phyloP scores from a whole-genome alignment of 2,113 vertebrate species.

The Proterorhinus semilunaris region DNA sequence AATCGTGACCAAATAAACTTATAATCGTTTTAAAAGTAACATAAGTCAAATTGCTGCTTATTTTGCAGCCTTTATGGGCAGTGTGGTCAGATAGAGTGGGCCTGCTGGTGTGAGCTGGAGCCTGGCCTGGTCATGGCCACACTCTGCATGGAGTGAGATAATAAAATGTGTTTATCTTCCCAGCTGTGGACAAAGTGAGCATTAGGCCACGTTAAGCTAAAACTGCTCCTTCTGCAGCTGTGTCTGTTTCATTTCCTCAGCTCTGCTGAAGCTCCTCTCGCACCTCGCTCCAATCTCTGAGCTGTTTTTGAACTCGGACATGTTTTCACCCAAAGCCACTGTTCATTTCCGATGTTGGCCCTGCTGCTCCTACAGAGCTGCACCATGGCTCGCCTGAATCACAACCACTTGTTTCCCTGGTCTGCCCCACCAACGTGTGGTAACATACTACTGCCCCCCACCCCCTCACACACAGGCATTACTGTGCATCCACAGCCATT shows the following conservation, averaged over 20 bases:
- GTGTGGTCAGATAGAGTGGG: slow-evolving; percentile 24
- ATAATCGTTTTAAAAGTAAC: slow-evolving; percentile 41
- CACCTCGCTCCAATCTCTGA: slow-evolving; percentile 56
- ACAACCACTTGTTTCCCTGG: slow-evolving; percentile 69
- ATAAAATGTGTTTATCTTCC: slow-evolving; percentile 20
- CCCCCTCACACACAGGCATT: slow-evolving; percentile 47
- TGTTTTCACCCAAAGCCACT: slow-evolving; percentile 66
- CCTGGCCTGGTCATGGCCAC: slow-evolving; percentile 13
- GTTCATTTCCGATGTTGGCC: slow-evolving; percentile 65
- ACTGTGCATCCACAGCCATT: slow-evolving; percentile 32
- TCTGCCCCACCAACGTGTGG: slow-evolving; percentile 65
- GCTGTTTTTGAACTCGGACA: slow-evolving; percentile 56
- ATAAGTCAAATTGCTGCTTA: slow-evolving; percentile 46
- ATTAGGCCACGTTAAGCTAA: slow-evolving; percentile 31
- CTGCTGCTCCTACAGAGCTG: slow-evolving; percentile 33
- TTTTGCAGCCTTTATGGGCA: slow-evolving; percentile 31
- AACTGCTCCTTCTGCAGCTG: slow-evolving; percentile 33
- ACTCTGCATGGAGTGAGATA: slow-evolving; percentile 12
- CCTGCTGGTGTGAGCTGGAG: slow-evolving; percentile 29
- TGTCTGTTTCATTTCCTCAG: slow-evolving; percentile 52
- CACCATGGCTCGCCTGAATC: slow-evolving; percentile 67
- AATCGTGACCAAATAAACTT: slow-evolving; percentile 40
- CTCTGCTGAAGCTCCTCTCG: slow-evolving; percentile 48
- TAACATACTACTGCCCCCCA: slow-evolving; percentile 56
- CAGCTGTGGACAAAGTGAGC: slow-evolving; percentile 12